These are phyloP conservation scores for Neria commutata DNA, from an alignment of 2,888 invertebrate genomes.

Conservation along the genomic window DNA sequence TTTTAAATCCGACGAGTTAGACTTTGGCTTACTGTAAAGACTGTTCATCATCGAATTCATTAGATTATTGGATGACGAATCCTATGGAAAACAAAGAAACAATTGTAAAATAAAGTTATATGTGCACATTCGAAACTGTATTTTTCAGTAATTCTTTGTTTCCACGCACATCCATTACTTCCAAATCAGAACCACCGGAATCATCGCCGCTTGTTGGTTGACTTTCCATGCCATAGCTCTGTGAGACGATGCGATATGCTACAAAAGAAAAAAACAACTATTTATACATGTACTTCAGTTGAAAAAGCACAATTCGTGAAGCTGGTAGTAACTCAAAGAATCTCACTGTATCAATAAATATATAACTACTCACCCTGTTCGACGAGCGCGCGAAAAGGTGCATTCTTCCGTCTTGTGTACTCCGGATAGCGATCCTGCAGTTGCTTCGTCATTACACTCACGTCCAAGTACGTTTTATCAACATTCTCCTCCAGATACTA, in stretches of 20 bases:
- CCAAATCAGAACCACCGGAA: constrained; percentile 64
- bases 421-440: constrained; percentile 77
- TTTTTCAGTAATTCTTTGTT: not conserved
- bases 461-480: constrained; percentile 80
- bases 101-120: not conserved
- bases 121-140: not conserved
- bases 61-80: constrained; percentile 40
- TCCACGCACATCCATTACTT: constrained; percentile 53
- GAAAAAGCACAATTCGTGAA: not conserved
- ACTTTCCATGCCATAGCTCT: constrained; percentile 71
- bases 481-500: constrained; percentile 79
- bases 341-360: constrained; percentile 3
- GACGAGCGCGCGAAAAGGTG: constrained; percentile 79
- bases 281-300: not conserved
- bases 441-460: constrained; percentile 81
- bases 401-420: constrained; percentile 80
- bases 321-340: too few species aligned
- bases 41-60: constrained; percentile 61
- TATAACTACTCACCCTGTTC: constrained; percentile 64
- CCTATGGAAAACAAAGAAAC: constrained; percentile 18
- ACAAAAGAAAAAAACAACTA: constrained; percentile 13
- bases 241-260: constrained; percentile 76
- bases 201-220: constrained; percentile 61
- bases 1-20: constrained; percentile 21
- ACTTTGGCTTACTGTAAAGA: constrained; percentile 62